Conservation (phyloP, 2,888 invertebrate genomes). For the Acronicta alni region DNA sequence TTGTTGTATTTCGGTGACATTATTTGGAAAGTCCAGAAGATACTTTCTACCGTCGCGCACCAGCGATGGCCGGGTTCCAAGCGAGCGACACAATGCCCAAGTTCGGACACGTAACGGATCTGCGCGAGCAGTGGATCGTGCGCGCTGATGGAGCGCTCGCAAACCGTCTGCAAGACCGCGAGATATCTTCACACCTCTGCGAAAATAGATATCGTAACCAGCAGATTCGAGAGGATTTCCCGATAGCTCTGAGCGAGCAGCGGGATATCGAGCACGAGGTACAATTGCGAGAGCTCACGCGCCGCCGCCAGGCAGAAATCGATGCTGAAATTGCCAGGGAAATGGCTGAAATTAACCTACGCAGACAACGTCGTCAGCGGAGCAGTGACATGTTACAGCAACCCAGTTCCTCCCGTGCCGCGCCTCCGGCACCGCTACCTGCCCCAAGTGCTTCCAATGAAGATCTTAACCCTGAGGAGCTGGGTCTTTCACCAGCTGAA, state of each 20-base stretch:
- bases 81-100: slow-evolving; percentile 85
- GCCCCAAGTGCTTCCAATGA: slow-evolving; percentile 41
- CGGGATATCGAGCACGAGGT: slow-evolving; percentile 81
- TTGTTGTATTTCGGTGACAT: slow-evolving; percentile 48
- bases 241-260: slow-evolving; percentile 83
- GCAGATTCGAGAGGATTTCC: slow-evolving; percentile 86
- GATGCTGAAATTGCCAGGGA: slow-evolving; percentile 85
- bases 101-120: slow-evolving; percentile 83
- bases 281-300: slow-evolving; percentile 74
- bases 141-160: slow-evolving; percentile 85
- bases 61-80: slow-evolving; percentile 80
- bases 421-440: slow-evolving; percentile 58
- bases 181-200: slow-evolving; percentile 84
- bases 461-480: slow-evolving; percentile 75
- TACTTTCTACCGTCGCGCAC: slow-evolving; percentile 62
- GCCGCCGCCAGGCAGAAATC: slow-evolving; percentile 82
- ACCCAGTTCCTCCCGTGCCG: slow-evolving; percentile 77
- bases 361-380: slow-evolving; percentile 76
- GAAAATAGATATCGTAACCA: slow-evolving; percentile 85
- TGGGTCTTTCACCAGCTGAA: slow-evolving; percentile 80
- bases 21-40: slow-evolving; percentile 55
- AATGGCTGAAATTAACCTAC: slow-evolving; percentile 84
- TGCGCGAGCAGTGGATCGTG: slow-evolving; percentile 86
- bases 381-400: slow-evolving; percentile 70
- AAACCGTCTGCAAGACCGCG: slow-evolving; percentile 84